phyloP scores from a whole-genome alignment of 2,888 invertebrate genomes.

The Apoda limacodes region DNA sequence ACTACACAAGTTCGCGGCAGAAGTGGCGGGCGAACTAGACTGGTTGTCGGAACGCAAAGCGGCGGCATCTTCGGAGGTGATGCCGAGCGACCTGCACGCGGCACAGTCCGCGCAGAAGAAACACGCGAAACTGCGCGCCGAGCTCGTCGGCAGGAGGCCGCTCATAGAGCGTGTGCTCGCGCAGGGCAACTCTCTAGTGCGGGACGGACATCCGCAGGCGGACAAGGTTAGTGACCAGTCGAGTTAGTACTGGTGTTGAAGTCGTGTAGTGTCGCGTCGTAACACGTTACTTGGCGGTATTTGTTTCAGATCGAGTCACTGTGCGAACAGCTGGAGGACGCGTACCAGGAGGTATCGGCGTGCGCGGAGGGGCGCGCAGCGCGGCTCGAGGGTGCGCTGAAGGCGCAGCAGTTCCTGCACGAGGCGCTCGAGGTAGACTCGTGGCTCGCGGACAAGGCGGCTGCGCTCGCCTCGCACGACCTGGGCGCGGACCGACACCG shows the following conservation, averaged over 20 bases:
- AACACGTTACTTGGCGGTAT: no score
- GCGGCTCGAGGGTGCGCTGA: slow-evolving; percentile 86
- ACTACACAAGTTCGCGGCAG: slow-evolving; percentile 94
- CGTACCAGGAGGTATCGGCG: slow-evolving; percentile 80
- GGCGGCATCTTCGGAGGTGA: slow-evolving; percentile 78
- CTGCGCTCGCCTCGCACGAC: slow-evolving; percentile 84
- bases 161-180: slow-evolving; percentile 85
- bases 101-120: slow-evolving; percentile 95
- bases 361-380: slow-evolving; percentile 79
- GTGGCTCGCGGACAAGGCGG: slow-evolving; percentile 91
- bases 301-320: slow-evolving; percentile 79
- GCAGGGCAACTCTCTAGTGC: slow-evolving; percentile 81
- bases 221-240: slow-evolving; percentile 78
- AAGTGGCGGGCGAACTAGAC: slow-evolving; percentile 91
- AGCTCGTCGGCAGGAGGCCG: slow-evolving; percentile 87
- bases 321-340: slow-evolving; percentile 76
- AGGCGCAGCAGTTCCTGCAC: slow-evolving; percentile 92
- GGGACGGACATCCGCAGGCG: slow-evolving; percentile 83
- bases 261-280: background rate
- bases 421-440: slow-evolving; percentile 93
- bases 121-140: slow-evolving; percentile 92
- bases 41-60: slow-evolving; percentile 95
- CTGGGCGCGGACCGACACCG: slow-evolving; percentile 91
- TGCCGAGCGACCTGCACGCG: slow-evolving; percentile 90
- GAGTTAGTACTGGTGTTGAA: background rate